Conservation (phyloP, 2,888 invertebrate genomes). For the Ceriagrion tenellum region DNA sequence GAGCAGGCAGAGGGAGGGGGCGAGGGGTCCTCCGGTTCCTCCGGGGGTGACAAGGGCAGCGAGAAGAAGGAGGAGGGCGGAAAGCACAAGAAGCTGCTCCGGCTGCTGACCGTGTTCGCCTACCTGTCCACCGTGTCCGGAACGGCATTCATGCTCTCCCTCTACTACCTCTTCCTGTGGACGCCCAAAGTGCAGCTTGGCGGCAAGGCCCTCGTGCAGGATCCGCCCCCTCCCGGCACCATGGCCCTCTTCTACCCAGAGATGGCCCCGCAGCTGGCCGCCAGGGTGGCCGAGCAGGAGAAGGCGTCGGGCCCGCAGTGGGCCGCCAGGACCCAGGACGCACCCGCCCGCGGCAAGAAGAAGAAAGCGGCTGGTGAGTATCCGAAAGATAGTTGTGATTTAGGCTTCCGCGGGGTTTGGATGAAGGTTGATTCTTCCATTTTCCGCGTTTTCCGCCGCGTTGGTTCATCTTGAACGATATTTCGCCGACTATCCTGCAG, state of each 20-base stretch:
- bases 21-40: neutral
- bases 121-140: conserved; percentile 92
- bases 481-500: too few relatives aligned
- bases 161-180: conserved; percentile 92
- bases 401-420: too few relatives aligned
- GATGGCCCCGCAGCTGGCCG: conserved; percentile 69
- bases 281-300: conserved; percentile 71
- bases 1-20: neutral
- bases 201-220: conserved; percentile 69
- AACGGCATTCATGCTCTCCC: conserved; percentile 89
- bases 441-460: too few relatives aligned
- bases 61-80: neutral
- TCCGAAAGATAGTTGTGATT: too few relatives aligned
- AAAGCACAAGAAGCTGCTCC: conserved; percentile 76
- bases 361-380: neutral
- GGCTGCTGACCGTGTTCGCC: conserved; percentile 88
- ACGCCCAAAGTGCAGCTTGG: conserved; percentile 82
- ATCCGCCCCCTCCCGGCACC: conserved; percentile 38
- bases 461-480: too few relatives aligned
- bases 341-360: neutral
- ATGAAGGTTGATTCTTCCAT: too few relatives aligned
- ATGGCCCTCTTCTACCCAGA: conserved; percentile 48
- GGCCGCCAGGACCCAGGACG: conserved; percentile 70
- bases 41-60: neutral
- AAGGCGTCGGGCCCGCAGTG: conserved; percentile 73